Conservation (phyloP, 2,888 invertebrate species). For the Lycophotia porphyrea region DNA sequence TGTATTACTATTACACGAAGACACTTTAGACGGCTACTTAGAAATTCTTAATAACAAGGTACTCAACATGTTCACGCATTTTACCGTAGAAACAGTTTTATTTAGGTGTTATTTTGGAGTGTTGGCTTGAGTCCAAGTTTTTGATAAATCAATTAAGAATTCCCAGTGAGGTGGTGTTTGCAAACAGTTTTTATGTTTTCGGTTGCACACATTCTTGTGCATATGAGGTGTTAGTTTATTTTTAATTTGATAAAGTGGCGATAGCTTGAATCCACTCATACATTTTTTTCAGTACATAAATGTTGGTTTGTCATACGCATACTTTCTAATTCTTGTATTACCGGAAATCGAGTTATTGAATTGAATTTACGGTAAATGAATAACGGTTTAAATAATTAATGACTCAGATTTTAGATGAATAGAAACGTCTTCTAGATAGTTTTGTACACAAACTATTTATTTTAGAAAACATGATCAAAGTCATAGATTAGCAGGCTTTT, state of each 20-base stretch:
- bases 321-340: neutral
- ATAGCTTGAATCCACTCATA: neutral
- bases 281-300: neutral
- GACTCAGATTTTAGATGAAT: neutral
- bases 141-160: conserved; percentile 28
- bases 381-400: conserved; percentile 11
- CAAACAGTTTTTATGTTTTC: conserved; percentile 20
- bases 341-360: conserved; percentile 7
- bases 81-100: conserved; percentile 30
- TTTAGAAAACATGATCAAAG: neutral
- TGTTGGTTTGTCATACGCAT: neutral
- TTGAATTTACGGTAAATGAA: conserved; percentile 1
- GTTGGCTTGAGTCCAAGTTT: conserved; percentile 37
- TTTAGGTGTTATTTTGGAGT: conserved; percentile 20
- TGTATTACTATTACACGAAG: neutral
- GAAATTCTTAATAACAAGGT: neutral
- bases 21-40: neutral
- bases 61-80: neutral
- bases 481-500: neutral
- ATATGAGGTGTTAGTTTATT: conserved; percentile 12
- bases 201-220: conserved; percentile 17
- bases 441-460: neutral
- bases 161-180: conserved; percentile 4
- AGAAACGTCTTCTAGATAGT: neutral
- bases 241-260: conserved; percentile 11